Evolutionary conservation across 2,888 invertebrate species (phyloP).

Genomic region (Blastobasis adustella): DNA sequence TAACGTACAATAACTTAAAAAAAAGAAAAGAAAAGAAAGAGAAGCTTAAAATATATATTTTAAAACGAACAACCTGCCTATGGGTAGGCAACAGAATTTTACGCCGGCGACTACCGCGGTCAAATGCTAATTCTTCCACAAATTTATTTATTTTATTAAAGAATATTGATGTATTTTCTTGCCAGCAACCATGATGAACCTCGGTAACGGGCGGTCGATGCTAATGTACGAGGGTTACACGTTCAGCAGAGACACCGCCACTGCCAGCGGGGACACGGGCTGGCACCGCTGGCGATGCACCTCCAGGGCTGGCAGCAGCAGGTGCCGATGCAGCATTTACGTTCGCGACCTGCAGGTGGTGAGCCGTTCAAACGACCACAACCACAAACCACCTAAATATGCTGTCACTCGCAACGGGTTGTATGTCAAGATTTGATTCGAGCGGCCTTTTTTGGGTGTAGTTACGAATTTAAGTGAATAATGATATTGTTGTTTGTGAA

Average conservation of each 20-base stretch:
- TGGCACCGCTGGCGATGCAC: conserved; percentile 16
- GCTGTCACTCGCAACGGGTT: not conserved
- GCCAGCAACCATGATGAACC: not conserved
- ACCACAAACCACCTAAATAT: not conserved
- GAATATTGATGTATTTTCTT: not conserved
- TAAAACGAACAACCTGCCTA: no score
- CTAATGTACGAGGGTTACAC: conserved; percentile 19
- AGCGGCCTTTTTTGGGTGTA: no score
- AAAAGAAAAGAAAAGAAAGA: no score
- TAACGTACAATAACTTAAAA: no score
- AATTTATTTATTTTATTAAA: not conserved
- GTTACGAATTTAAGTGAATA: no score
- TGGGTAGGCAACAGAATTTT: no score
- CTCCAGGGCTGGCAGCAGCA: conserved; percentile 7
- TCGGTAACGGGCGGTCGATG: conserved; percentile 10
- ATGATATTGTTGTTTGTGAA: no score
- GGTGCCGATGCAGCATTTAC: conserved; percentile 6
- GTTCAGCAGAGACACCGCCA: conserved; percentile 12
- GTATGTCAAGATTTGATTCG: not conserved
- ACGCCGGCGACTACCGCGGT: not conserved
- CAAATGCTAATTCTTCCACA: not conserved
- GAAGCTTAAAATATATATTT: no score
- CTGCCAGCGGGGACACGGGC: not conserved
- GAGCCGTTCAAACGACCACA: not conserved
- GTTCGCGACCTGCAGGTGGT: not conserved